These are phyloP conservation scores for Aphelocoma californica DNA, from an alignment of 2,797 vertebrate species.

Conservation along the genomic window DNA sequence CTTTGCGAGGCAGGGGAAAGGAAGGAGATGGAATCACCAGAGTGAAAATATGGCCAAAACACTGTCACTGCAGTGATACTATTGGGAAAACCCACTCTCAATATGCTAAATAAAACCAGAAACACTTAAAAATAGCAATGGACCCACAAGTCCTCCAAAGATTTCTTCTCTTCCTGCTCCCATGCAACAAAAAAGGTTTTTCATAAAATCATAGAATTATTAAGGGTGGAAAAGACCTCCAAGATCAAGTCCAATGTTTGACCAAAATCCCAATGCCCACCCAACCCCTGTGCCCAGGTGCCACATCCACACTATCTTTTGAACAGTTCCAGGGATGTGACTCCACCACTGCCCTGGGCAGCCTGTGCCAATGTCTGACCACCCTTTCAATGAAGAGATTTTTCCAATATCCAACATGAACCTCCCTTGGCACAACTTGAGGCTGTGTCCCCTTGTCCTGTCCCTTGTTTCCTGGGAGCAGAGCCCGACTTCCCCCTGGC, in stretches of 20 bases:
- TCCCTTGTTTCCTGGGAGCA: not conserved
- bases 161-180: not conserved
- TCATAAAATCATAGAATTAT: not conserved
- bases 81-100: not conserved
- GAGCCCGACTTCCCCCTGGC: accelerated
- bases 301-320: not conserved
- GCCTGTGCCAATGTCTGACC: not conserved
- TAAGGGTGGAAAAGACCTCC: not conserved
- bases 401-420: not conserved
- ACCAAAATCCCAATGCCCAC: not conserved
- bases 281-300: not conserved
- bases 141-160: not conserved
- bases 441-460: not conserved
- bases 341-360: not conserved
- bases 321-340: not conserved
- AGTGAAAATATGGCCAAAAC: not conserved
- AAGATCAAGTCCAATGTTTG: not conserved
- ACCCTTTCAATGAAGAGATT: not conserved
- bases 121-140: not conserved
- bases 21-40: not conserved
- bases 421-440: not conserved
- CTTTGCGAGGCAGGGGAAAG: not conserved
- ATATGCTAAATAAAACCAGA: not conserved
- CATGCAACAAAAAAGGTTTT: not conserved
- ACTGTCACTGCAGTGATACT: not conserved